A percentile compares a stretch with the other conserved stretches of the same genome.
phyloP scores from a whole-genome alignment of 2,113 vertebrate species.

The Azemiops feae region DNA sequence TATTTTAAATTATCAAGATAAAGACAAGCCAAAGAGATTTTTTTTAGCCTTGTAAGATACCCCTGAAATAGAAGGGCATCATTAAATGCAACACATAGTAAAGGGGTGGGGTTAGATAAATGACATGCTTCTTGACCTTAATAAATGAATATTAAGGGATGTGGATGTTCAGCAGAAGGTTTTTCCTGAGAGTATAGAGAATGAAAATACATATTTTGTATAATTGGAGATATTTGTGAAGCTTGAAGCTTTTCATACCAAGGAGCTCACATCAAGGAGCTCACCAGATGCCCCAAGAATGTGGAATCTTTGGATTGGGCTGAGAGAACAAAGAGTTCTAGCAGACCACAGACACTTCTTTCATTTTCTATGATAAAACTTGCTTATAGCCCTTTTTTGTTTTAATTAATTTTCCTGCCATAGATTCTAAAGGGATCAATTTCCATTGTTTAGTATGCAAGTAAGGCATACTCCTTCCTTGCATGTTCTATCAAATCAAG shows the following conservation, averaged over 20 bases:
- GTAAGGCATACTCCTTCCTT: not conserved
- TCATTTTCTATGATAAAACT: not conserved
- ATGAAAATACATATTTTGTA: not conserved
- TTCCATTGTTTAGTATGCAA: not conserved
- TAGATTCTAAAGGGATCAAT: not conserved
- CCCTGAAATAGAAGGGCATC: not conserved
- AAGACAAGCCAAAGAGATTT: constrained; percentile 9
- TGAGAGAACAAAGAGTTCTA: not conserved
- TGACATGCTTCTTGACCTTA: not conserved
- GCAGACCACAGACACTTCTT: not conserved
- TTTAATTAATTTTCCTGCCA: not conserved
- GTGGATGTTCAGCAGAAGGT: not conserved
- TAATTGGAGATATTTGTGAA: not conserved
- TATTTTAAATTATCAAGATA: constrained; percentile 11
- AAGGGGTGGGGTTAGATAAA: not conserved
- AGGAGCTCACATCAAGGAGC: not conserved
- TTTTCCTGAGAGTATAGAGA: not conserved
- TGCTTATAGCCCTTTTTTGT: not conserved
- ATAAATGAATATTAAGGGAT: constrained; percentile 10
- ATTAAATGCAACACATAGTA: constrained; percentile 11
- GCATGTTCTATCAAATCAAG: not conserved
- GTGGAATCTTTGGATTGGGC: not conserved
- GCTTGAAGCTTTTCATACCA: not conserved
- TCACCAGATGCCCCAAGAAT: not conserved
- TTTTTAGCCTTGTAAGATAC: not conserved